These are phyloP conservation scores for Petrocephalus sullivani DNA, from an alignment of 2,797 vertebrate species.

Conservation along the genomic window DNA sequence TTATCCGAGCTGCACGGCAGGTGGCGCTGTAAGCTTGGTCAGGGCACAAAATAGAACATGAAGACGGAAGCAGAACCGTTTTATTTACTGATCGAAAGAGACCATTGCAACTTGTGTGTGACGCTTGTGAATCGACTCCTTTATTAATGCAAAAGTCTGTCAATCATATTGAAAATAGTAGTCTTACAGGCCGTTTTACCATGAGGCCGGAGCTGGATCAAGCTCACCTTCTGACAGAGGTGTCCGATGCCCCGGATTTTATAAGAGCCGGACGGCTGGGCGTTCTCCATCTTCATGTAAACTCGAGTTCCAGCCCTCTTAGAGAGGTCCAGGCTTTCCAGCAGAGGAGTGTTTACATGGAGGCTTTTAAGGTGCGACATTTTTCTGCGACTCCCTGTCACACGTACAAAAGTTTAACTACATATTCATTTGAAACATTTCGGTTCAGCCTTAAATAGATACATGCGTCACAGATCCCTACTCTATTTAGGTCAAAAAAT, in stretches of 20 bases:
- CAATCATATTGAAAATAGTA: background rate
- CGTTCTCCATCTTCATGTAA: slow-evolving; percentile 83
- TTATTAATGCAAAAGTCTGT: background rate
- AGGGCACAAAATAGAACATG: background rate
- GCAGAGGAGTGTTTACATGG: slow-evolving; percentile 70
- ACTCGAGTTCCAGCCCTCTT: slow-evolving; percentile 59
- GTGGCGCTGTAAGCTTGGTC: background rate
- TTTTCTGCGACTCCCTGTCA: background rate
- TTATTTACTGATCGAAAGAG: background rate
- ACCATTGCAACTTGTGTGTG: background rate
- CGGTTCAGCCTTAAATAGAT: background rate
- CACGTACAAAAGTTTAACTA: background rate
- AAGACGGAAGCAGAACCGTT: background rate
- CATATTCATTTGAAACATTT: background rate
- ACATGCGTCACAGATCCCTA: background rate
- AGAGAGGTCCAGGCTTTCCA: slow-evolving; percentile 76
- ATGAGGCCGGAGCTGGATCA: background rate
- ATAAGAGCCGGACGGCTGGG: slow-evolving; percentile 83
- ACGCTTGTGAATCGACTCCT: background rate
- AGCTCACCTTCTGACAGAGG: slow-evolving; percentile 77
- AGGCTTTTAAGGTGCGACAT: slow-evolving; percentile 58
- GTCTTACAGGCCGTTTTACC: background rate
- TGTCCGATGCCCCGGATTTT: slow-evolving; percentile 88
- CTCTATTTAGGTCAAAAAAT: background rate
- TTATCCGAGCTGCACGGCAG: background rate